A percentile compares a stretch with the other conserved stretches of the same genome.
phyloP scores from a whole-genome alignment of 2,888 invertebrate species.

The Campoplex capitator region DNA sequence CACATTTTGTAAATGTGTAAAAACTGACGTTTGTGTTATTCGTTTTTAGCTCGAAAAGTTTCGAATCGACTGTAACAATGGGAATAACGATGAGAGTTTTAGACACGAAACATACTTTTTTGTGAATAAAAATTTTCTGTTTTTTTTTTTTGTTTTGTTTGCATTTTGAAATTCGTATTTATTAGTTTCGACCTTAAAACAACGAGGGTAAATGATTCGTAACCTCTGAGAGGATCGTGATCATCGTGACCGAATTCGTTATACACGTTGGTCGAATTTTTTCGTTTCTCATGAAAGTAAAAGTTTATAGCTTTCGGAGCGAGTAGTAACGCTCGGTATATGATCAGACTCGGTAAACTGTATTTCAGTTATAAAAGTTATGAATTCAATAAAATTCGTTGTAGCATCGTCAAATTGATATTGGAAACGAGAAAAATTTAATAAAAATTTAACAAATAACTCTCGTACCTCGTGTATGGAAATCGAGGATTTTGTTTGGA shows the following conservation, averaged over 20 bases:
- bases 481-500: not conserved
- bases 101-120: not conserved
- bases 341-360: not conserved
- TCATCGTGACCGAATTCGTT: not conserved
- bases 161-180: not conserved
- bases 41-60: not conserved
- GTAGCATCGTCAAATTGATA: not conserved
- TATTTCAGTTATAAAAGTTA: not conserved
- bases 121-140: not conserved
- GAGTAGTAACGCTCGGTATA: not conserved
- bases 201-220: not conserved
- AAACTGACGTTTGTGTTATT: not conserved
- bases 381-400: not conserved
- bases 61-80: not conserved
- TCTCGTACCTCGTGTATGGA: not conserved
- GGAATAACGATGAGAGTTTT: not conserved
- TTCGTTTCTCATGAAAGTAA: not conserved
- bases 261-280: not conserved
- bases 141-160: too few species aligned
- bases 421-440: not conserved
- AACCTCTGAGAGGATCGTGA: not conserved
- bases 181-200: not conserved
- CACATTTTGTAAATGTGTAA: not conserved
- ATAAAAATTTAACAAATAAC: not conserved
- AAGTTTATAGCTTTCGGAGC: not conserved